Conservation (phyloP, 2,888 invertebrate genomes). For the Drosophila buzzatii region DNA sequence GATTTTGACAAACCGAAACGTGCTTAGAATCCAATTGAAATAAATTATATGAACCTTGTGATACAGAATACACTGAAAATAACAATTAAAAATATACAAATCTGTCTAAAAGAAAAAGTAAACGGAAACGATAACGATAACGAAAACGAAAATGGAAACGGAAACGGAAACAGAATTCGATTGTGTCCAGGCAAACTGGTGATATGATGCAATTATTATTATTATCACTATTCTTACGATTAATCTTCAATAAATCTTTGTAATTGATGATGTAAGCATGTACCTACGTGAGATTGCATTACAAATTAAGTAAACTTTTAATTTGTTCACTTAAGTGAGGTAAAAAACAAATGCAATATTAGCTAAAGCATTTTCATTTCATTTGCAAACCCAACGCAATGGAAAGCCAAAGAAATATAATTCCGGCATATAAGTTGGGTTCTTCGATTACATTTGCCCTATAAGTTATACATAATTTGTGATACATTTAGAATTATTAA, state of each 20-base stretch:
- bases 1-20: conserved; percentile 24
- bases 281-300: conserved; percentile 44
- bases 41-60: conserved; percentile 48
- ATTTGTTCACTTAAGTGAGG: conserved; percentile 27
- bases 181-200: conserved; percentile 60
- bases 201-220: conserved; percentile 78
- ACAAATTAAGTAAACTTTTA: conserved; percentile 57
- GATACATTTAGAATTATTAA: conserved; percentile 44
- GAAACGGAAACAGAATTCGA: conserved; percentile 40
- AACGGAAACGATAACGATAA: background rate
- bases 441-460: conserved; percentile 26
- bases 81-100: conserved; percentile 19
- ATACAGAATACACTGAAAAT: conserved; percentile 46
- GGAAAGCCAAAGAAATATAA: conserved; percentile 28
- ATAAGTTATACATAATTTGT: conserved; percentile 51
- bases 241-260: conserved; percentile 41
- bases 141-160: background rate
- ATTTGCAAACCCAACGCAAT: conserved; percentile 18
- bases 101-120: background rate
- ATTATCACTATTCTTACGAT: conserved; percentile 53
- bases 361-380: conserved; percentile 20
- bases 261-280: conserved; percentile 50
- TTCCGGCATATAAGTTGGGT: conserved; percentile 7
- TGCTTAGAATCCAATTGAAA: conserved; percentile 32
- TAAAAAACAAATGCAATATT: conserved; percentile 63